Conservation (phyloP, 2,113 vertebrate species). For the Pomatostomus ruficeps region DNA sequence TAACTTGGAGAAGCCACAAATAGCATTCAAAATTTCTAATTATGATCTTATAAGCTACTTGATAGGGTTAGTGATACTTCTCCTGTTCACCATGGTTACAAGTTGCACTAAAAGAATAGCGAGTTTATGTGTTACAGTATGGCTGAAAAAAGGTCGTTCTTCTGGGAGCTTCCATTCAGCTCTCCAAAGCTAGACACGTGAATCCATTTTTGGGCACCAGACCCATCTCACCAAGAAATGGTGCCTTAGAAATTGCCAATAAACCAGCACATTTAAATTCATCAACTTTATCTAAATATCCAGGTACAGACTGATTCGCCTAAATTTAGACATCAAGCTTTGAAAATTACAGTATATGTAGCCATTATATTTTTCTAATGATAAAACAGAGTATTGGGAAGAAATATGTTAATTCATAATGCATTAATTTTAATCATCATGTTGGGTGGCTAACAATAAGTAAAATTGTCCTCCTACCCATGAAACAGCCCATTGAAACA, state of each 20-base stretch:
- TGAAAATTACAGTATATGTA: background rate
- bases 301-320: background rate
- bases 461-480: background rate
- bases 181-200: background rate
- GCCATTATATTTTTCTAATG: background rate
- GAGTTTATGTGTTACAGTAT: background rate
- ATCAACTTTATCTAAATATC: background rate
- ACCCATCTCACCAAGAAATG: background rate
- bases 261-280: background rate
- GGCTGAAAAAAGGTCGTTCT: background rate
- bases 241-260: background rate
- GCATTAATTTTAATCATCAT: background rate
- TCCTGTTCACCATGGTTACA: background rate
- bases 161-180: background rate
- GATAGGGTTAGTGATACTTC: conserved; percentile 12
- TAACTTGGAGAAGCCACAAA: conserved; percentile 35
- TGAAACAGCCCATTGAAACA: background rate
- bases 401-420: background rate
- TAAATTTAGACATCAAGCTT: background rate
- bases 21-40: conserved; percentile 33
- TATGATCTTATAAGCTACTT: conserved; percentile 6
- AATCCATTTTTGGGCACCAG: background rate
- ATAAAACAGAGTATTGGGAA: background rate
- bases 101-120: background rate
- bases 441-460: background rate